Conservation (phyloP, 2,888 invertebrate species). For the Sarcophaga carnaria region DNA sequence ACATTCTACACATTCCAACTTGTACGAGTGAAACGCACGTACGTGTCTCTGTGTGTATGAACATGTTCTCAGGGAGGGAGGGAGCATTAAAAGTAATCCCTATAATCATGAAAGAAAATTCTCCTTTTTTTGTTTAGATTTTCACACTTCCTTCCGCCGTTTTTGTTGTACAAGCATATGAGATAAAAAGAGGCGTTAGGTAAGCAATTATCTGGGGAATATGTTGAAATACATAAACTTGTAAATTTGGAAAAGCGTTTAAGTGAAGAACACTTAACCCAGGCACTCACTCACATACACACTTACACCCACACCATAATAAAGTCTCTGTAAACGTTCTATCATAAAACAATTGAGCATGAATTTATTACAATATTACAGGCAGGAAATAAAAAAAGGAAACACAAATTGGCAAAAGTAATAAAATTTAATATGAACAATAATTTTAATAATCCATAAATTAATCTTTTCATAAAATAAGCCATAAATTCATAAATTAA, state of each 20-base stretch:
- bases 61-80: not conserved
- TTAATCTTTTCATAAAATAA: not conserved
- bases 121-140: slow-evolving; percentile 15
- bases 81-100: slow-evolving; percentile 40
- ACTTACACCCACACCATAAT: not conserved
- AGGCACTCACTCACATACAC: not conserved
- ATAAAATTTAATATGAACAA: slow-evolving; percentile 27
- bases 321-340: not conserved
- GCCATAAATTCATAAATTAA: not conserved
- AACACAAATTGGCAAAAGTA: slow-evolving; percentile 8
- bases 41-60: not conserved
- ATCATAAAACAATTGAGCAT: slow-evolving; percentile 20
- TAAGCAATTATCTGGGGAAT: slow-evolving; percentile 33
- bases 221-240: slow-evolving; percentile 1
- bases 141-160: not conserved
- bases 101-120: slow-evolving; percentile 39
- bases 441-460: slow-evolving; percentile 25
- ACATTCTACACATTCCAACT: not conserved
- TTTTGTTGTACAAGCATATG: not conserved
- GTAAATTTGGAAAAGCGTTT: not conserved
- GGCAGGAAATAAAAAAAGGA: not conserved
- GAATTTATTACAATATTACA: slow-evolving; percentile 15
- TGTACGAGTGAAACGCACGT: not conserved
- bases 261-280: not conserved
- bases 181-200: slow-evolving; percentile 2